phyloP scores from a whole-genome alignment of 2,113 vertebrate genomes.

The Pycnonotus jocosus region DNA sequence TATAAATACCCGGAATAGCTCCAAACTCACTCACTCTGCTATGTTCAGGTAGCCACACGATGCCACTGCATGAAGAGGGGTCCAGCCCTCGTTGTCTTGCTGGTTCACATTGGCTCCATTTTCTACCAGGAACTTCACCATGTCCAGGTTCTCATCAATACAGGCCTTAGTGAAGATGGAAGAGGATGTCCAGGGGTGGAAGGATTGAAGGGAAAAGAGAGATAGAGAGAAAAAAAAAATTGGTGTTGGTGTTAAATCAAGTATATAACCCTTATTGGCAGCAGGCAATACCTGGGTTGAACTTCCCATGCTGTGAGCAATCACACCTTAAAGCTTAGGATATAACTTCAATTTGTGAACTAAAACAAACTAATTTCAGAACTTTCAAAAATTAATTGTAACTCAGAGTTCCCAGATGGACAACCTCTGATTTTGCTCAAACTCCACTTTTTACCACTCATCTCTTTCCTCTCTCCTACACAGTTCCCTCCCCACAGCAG shows the following conservation, averaged over 20 bases:
- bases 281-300: neutral
- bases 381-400: neutral
- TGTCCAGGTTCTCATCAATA: constrained; percentile 92
- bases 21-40: constrained; percentile 86
- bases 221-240: neutral
- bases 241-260: neutral
- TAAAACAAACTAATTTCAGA: neutral
- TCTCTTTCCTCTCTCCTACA: neutral
- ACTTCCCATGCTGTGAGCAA: neutral
- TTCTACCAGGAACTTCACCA: constrained; percentile 89
- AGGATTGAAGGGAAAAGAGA: neutral
- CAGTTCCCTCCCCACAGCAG: rapidly evolving
- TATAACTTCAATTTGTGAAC: neutral
- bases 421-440: neutral
- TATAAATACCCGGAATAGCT: neutral
- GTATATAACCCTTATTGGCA: neutral
- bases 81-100: constrained; percentile 95
- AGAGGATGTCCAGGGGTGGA: neutral
- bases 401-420: neutral
- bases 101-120: constrained; percentile 85
- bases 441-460: neutral
- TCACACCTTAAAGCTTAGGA: neutral
- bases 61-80: constrained; percentile 89
- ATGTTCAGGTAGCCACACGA: constrained; percentile 92
- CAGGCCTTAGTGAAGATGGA: constrained; percentile 78